These are phyloP conservation scores for Andrena fulva DNA, from an alignment of 2,888 invertebrate species.

Conservation along the genomic window DNA sequence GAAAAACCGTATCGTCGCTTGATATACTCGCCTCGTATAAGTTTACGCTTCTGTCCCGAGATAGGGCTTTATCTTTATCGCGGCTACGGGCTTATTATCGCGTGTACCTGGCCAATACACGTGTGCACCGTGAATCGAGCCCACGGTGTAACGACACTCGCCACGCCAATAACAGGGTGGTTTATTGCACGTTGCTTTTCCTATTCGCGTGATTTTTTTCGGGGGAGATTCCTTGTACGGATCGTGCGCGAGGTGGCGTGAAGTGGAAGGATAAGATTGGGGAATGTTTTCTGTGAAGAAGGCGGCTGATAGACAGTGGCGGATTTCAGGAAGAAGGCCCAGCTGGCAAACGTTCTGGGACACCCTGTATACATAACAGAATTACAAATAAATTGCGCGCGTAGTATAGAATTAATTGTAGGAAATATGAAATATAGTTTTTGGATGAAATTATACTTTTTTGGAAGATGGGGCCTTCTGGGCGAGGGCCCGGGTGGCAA, in stretches of 20 bases:
- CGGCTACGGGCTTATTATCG: conserved; percentile 54
- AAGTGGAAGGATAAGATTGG: neutral
- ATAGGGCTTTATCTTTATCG: conserved; percentile 61
- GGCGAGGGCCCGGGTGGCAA: too few species aligned
- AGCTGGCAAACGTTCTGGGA: too few species aligned
- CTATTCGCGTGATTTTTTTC: neutral
- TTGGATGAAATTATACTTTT: too few species aligned
- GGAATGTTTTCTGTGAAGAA: neutral
- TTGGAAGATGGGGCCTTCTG: too few species aligned
- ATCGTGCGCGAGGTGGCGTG: neutral
- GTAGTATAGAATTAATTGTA: too few species aligned
- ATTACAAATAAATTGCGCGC: too few species aligned
- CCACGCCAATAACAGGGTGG: neutral
- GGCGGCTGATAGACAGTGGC: neutral
- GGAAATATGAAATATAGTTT: too few species aligned
- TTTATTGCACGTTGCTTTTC: conserved; percentile 8
- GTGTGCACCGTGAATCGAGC: conserved; percentile 32
- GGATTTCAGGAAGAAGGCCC: too few species aligned
- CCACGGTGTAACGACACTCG: neutral
- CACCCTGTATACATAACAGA: too few species aligned
- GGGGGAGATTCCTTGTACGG: neutral
- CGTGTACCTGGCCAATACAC: conserved; percentile 7
- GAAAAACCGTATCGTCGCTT: conserved; percentile 60
- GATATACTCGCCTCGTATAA: conserved; percentile 61
- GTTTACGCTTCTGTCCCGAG: conserved; percentile 60